Evolutionary conservation across 2,797 vertebrate genomes (phyloP).

Genomic region (Betta splendens): DNA sequence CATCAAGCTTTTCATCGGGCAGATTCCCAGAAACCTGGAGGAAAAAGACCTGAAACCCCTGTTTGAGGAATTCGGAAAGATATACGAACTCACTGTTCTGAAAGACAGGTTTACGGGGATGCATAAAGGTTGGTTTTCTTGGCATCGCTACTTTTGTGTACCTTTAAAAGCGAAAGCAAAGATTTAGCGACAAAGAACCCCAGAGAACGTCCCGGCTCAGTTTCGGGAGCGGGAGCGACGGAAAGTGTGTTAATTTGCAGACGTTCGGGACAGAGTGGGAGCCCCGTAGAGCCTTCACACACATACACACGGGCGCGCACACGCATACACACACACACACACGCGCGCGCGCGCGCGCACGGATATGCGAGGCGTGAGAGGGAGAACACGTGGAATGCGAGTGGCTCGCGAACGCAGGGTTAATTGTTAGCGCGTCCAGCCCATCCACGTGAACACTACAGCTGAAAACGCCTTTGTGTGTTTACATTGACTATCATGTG

Average conservation of each 20-base stretch:
- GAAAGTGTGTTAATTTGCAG: conserved; percentile 64
- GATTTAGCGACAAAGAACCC: not conserved
- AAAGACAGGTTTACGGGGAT: conserved; percentile 99
- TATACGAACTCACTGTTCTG: conserved; percentile 99
- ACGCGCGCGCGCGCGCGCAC: not conserved
- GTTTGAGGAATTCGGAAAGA: conserved; percentile 99
- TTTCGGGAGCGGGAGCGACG: conserved; percentile 29
- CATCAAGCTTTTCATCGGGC: conserved; percentile 99
- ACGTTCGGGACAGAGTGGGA: conserved; percentile 66
- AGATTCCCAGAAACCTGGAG: conserved; percentile 97
- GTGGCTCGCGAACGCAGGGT: conserved; percentile 54
- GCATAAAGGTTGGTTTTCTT: conserved; percentile 93
- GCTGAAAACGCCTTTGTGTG: conserved; percentile 76
- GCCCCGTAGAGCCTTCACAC: conserved; percentile 39
- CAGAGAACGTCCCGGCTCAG: conserved; percentile 26
- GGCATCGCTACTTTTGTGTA: conserved; percentile 37
- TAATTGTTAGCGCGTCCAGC: conserved; percentile 63
- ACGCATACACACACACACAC: not conserved
- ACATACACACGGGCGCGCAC: conserved; percentile 15
- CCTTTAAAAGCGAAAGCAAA: conserved; percentile 1
- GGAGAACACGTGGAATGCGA: conserved; percentile 67
- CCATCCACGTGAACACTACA: conserved; percentile 77
- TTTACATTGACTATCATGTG: conserved; percentile 75
- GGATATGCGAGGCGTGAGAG: conserved; percentile 13
- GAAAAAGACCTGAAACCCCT: conserved; percentile 98